A percentile compares a stretch with the other conserved stretches of the same genome.
phyloP scores from a whole-genome alignment of 2,888 invertebrate genomes.

The Dione vanillae region DNA sequence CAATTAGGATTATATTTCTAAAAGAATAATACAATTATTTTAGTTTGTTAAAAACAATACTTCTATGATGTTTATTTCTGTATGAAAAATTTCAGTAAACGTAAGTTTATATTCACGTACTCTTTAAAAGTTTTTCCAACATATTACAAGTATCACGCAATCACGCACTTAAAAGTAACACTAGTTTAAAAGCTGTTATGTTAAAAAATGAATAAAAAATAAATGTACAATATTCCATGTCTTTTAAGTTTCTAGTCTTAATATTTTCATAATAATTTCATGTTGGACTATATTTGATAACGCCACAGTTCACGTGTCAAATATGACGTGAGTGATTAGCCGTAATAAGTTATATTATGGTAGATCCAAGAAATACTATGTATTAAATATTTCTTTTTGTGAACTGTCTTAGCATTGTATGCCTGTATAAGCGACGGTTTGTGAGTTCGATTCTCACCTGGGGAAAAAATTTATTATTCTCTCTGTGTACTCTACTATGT shows the following conservation, averaged over 20 bases:
- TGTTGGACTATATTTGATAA: slow-evolving; percentile 17
- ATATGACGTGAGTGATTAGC: slow-evolving; percentile 18
- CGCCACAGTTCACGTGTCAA: slow-evolving; percentile 18
- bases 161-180: slow-evolving; percentile 1
- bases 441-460: too few species aligned
- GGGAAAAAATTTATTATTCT: too few species aligned
- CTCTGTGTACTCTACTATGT: too few species aligned
- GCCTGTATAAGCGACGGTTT: too few species aligned
- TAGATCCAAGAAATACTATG: neutral
- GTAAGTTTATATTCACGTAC: neutral
- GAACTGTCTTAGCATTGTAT: too few species aligned
- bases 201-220: neutral
- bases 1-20: too few species aligned
- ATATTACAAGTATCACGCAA: slow-evolving; percentile 9
- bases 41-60: too few species aligned
- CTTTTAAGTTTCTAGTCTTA: slow-evolving; percentile 20
- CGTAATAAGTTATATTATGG: neutral
- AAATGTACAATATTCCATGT: neutral
- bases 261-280: slow-evolving; percentile 32
- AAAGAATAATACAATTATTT: too few species aligned
- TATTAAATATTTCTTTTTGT: neutral
- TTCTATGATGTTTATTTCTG: too few species aligned
- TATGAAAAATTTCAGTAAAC: neutral
- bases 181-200: neutral
- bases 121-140: neutral